phyloP scores from a whole-genome alignment of 2,797 vertebrate species.

The Geotria australis region DNA sequence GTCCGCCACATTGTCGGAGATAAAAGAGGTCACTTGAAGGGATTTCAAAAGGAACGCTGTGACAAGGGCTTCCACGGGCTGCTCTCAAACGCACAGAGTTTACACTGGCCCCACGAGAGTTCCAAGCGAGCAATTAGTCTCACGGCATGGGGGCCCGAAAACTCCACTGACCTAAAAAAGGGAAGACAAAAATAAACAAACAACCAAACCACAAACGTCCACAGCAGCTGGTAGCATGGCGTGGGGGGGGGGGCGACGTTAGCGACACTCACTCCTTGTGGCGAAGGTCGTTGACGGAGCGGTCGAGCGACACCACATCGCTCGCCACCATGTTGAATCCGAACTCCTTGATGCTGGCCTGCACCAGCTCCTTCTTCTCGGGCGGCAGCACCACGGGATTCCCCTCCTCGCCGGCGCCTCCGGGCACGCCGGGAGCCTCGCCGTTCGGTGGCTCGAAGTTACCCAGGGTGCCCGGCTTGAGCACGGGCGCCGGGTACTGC shows the following conservation, averaged over 20 bases:
- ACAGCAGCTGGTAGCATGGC: too few species aligned
- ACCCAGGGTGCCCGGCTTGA: conserved; percentile 35
- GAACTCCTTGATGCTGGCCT: conserved; percentile 82
- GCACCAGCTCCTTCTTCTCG: conserved; percentile 61
- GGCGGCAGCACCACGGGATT: conserved; percentile 51
- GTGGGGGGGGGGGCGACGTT: not conserved
- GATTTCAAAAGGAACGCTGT: too few species aligned
- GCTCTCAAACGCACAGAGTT: too few species aligned
- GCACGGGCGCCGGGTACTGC: conserved; percentile 27
- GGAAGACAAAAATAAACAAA: too few species aligned
- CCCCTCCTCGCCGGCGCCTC: conserved; percentile 57
- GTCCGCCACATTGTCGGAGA: too few species aligned
- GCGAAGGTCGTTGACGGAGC: conserved; percentile 52
- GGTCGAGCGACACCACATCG: conserved; percentile 90
- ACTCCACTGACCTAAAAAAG: too few species aligned
- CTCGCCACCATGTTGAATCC: conserved; percentile 99
- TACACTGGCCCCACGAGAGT: too few species aligned
- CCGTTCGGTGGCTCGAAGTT: conserved; percentile 68
- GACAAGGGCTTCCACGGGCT: too few species aligned
- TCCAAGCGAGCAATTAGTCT: too few species aligned
- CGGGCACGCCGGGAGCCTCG: conserved; percentile 42
- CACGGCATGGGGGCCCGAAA: too few species aligned
- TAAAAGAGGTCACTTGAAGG: too few species aligned
- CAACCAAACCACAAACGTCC: too few species aligned
- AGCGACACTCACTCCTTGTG: conserved; percentile 63